Conservation (phyloP, 2,888 invertebrate genomes). For the Archips xylosteana region DNA sequence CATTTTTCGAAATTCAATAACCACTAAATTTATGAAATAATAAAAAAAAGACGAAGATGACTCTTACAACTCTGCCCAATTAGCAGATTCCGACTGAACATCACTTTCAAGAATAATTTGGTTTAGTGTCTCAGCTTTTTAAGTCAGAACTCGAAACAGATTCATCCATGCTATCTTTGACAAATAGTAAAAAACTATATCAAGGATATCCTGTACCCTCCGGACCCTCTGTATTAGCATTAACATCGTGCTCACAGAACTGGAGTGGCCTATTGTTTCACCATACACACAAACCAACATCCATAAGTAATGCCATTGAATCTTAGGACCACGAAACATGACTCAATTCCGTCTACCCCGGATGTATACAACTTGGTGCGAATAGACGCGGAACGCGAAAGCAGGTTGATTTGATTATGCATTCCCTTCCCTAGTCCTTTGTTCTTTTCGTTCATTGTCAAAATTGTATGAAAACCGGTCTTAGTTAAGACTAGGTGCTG, state of each 20-base stretch:
- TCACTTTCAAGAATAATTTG: no score
- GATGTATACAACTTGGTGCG: slow-evolving; percentile 41
- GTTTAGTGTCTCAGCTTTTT: no score
- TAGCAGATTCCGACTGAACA: no score
- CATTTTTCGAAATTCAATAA: no score
- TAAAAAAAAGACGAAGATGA: no score
- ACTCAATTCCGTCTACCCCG: slow-evolving; percentile 45
- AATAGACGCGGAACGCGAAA: slow-evolving; percentile 32
- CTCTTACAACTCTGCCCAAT: no score
- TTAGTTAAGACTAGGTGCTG: slow-evolving; percentile 22
- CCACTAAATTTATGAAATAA: no score
- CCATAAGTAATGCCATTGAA: slow-evolving; percentile 25
- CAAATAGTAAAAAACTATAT: slow-evolving; percentile 20
- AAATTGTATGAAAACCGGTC: slow-evolving; percentile 16
- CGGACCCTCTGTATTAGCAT: slow-evolving; percentile 69
- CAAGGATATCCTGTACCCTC: slow-evolving; percentile 16
- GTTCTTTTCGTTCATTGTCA: slow-evolving; percentile 37
- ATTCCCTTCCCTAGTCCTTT: slow-evolving; percentile 38
- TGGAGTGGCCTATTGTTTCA: slow-evolving; percentile 68
- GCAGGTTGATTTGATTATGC: slow-evolving; percentile 40
- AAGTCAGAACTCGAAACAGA: no score
- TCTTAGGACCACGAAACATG: slow-evolving; percentile 42
- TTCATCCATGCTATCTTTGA: background rate
- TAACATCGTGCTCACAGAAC: slow-evolving; percentile 63
- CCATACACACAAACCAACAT: slow-evolving; percentile 52